These are phyloP conservation scores for Hoplodrina ambigua DNA, from an alignment of 2,888 invertebrate genomes.

Conservation along the genomic window DNA sequence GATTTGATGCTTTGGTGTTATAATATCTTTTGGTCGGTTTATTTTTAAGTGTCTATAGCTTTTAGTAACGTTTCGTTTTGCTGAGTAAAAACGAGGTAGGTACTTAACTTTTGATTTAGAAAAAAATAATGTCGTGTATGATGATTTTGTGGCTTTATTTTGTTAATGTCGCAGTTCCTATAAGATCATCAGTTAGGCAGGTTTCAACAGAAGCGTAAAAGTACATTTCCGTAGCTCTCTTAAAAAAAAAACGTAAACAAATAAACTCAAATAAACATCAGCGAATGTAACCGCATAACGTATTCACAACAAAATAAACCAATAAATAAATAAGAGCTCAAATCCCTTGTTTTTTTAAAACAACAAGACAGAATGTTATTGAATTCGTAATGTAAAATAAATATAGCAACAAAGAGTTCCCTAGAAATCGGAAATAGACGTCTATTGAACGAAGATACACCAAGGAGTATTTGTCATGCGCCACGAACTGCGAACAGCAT, in stretches of 20 bases:
- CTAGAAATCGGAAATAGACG: constrained; percentile 70
- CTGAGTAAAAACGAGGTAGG: too few relatives aligned
- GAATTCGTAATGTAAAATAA: constrained; percentile 48
- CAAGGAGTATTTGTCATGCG: constrained; percentile 69
- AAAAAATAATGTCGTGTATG: too few relatives aligned
- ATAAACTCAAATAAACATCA: background rate
- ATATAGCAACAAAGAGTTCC: constrained; percentile 43
- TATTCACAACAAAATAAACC: constrained; percentile 28
- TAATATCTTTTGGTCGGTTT: background rate
- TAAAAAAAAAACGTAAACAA: background rate
- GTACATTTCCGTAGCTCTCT: background rate
- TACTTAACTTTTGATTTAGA: too few relatives aligned
- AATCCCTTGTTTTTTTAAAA: constrained; percentile 14
- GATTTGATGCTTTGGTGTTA: too few relatives aligned
- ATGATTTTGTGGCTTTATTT: background rate
- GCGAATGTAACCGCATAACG: background rate
- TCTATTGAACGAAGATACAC: constrained; percentile 58
- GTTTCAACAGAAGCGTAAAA: too few relatives aligned
- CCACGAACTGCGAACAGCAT: constrained; percentile 70
- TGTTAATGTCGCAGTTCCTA: too few relatives aligned
- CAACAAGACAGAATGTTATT: constrained; percentile 43
- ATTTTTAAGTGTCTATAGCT: too few relatives aligned
- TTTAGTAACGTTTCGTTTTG: too few relatives aligned
- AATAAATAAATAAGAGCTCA: constrained; percentile 25
- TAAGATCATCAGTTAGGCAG: background rate